Conservation (phyloP, 2,797 vertebrate species). For the Vipera ursinii region DNA sequence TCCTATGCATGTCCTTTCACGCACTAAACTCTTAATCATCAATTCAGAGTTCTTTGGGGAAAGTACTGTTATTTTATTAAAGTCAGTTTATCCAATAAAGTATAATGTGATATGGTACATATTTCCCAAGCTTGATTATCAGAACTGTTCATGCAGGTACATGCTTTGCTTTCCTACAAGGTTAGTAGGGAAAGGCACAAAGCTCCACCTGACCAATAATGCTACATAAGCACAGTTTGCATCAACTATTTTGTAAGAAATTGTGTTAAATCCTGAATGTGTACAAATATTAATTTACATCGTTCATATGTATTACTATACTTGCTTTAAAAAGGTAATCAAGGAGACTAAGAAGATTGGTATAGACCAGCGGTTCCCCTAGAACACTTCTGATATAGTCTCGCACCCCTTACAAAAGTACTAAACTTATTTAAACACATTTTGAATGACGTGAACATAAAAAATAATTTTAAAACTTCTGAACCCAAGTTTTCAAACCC, state of each 20-base stretch:
- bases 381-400: too few relatives aligned
- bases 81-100: background rate
- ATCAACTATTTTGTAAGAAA: background rate
- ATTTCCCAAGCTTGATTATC: background rate
- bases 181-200: background rate
- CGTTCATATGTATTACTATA: background rate
- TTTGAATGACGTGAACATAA: too few relatives aligned
- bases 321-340: background rate
- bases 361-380: background rate
- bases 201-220: background rate
- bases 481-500: too few relatives aligned
- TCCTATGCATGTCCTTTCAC: background rate
- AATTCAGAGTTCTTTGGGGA: background rate
- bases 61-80: background rate
- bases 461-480: too few relatives aligned
- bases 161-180: background rate
- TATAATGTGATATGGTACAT: background rate
- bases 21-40: accelerated
- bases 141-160: background rate
- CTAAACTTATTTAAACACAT: too few relatives aligned
- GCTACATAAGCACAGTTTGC: background rate
- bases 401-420: too few relatives aligned
- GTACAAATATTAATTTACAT: background rate
- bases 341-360: background rate
- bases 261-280: background rate